Evolutionary conservation across 1,140 invertebrate genomes (phyloP).

Genomic region (Bombus polaris): DNA sequence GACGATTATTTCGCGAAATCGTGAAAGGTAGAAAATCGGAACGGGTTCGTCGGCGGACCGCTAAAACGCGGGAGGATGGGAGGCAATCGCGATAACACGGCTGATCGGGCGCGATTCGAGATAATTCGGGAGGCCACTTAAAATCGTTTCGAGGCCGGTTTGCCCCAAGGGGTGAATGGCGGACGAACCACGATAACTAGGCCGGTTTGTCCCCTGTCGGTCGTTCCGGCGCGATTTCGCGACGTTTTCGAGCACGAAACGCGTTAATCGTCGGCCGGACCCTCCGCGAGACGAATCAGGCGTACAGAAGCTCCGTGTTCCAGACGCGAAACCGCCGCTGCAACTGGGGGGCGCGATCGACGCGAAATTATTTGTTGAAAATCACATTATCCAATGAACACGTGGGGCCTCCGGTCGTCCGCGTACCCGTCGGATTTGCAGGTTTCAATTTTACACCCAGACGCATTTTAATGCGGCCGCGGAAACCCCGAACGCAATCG

Average conservation of each 20-base stretch:
- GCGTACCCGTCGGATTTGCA: constrained; percentile 39
- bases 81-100: constrained; percentile 45
- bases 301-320: constrained; percentile 31
- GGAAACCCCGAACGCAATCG: constrained; percentile 56
- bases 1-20: background rate
- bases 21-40: background rate
- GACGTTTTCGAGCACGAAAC: constrained; percentile 58
- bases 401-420: background rate
- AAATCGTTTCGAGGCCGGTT: constrained; percentile 58
- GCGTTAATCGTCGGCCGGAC: constrained; percentile 41
- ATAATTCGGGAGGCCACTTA: constrained; percentile 60
- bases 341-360: background rate
- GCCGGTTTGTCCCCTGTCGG: constrained; percentile 9
- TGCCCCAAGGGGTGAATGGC: constrained; percentile 23
- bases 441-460: constrained; percentile 69
- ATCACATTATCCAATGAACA: constrained; percentile 56
- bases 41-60: too few species aligned
- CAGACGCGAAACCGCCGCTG: constrained; percentile 26
- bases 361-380: constrained; percentile 66
- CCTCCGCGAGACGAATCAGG: constrained; percentile 24
- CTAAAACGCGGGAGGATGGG: constrained; percentile 38
- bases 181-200: constrained; percentile 46
- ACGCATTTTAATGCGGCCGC: constrained; percentile 66
- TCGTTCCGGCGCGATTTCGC: constrained; percentile 22
- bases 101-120: constrained; percentile 28